Evolutionary conservation across 2,113 vertebrate species (phyloP).

Genomic region (Psophia crepitans): DNA sequence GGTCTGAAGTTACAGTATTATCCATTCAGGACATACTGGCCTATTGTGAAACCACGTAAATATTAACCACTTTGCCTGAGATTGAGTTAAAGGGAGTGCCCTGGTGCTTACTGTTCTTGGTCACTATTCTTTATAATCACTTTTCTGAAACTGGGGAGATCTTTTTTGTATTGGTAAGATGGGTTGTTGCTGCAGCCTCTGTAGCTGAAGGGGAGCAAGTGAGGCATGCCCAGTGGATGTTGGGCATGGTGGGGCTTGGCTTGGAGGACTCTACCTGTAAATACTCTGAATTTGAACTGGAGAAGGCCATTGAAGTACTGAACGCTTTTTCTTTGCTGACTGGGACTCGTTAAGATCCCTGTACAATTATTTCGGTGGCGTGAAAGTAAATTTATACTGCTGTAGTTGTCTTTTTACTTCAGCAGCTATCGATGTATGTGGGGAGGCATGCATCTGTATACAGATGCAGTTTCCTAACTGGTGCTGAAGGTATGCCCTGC

Average conservation of each 20-base stretch:
- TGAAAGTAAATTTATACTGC: neutral
- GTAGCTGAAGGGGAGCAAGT: neutral
- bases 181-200: neutral
- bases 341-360: neutral
- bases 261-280: neutral
- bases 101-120: neutral
- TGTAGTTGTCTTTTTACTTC: neutral
- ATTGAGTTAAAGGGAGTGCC: conserved; percentile 3
- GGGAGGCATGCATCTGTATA: neutral
- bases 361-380: neutral
- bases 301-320: neutral
- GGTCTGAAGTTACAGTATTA: conserved; percentile 30
- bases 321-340: neutral
- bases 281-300: neutral
- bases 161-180: neutral
- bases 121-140: neutral
- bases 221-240: neutral
- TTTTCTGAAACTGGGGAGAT: neutral
- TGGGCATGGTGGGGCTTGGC: neutral
- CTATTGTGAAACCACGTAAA: conserved; percentile 43
- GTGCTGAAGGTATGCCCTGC: neutral
- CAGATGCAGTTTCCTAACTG: neutral
- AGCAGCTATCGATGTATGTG: neutral
- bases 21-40: neutral
- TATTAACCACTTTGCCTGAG: neutral